Evolutionary conservation across 2,797 vertebrate species (phyloP), one percentile per base, ranked within the genome.

Genomic region (Epinephelus malabaricus): DNA sequence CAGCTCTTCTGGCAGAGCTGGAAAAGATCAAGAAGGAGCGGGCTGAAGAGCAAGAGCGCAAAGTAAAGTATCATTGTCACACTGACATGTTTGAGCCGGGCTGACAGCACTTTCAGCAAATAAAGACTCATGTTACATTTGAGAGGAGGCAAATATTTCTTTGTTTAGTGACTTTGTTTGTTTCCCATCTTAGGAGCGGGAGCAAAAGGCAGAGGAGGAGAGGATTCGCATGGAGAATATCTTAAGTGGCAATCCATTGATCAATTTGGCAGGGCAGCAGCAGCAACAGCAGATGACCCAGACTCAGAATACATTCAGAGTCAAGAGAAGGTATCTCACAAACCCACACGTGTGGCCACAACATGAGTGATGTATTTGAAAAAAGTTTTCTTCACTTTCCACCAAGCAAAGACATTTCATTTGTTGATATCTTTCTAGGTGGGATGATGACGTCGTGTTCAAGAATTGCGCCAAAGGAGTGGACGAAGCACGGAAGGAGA

Each of bases 361-460:
- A 10, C 14, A 51, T 54, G 6, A 34, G 30, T 49, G 19, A 18
- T 65, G 3, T 50, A 14, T 55, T 61, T 50, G 1, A 34, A 43
- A 47, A 6, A 21, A 5, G 3, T 10, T 56, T 0, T 15, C 10
- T 19, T 34, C 14, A 9, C 13, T 80, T 47, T 30, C 6, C 3
- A 43, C 1, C 27, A 17, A 55, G 62, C 2, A 50, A 49, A 6
- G 59, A 17, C 2, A 47, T 17, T 53, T 25, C 0, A 38, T 79
- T 69, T 68, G 19, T 67, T 58, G 2, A 46, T 71, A 40, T 73
- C 59, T 69, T 79, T 94, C 59, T 87, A 99, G 98, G 87, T 99
- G 98, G 98, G 98, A 99, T 23, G 98, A 99, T 69, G 98, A 99
- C 21, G 98, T 99, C 10, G 98, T 99, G 75, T 99, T 99, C 93